These are phyloP conservation scores for Anabas testudineus DNA, from an alignment of 2,797 vertebrate genomes.

Conservation along the genomic window DNA sequence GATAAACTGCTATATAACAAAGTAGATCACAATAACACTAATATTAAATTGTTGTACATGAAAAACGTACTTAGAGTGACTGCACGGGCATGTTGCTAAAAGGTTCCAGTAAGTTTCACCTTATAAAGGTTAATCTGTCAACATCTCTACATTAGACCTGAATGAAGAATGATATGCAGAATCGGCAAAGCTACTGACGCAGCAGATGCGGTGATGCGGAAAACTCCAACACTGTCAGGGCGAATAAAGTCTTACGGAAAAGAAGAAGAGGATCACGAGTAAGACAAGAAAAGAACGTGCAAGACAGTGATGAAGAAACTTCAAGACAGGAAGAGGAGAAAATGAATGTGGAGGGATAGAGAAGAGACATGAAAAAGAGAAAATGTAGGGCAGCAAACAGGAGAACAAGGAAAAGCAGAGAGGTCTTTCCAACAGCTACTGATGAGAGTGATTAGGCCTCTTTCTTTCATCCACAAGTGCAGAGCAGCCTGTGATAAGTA, in stretches of 20 bases:
- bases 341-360: constrained; percentile 1
- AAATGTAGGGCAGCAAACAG: constrained; percentile 48
- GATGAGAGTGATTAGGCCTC: constrained; percentile 21
- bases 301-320: constrained; percentile 11
- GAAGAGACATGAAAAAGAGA: not conserved
- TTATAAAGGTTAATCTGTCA: too few relatives aligned
- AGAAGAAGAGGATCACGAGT: not conserved
- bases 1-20: too few relatives aligned
- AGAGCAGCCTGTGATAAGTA: constrained; percentile 10
- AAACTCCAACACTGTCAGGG: constrained; percentile 47
- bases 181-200: not conserved
- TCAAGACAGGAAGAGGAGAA: not conserved
- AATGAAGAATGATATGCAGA: too few relatives aligned
- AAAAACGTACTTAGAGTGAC: too few relatives aligned
- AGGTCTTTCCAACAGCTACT: constrained; percentile 3
- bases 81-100: too few relatives aligned
- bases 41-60: too few relatives aligned
- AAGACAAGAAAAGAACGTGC: constrained; percentile 11
- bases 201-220: constrained; percentile 42
- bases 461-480: constrained; percentile 32
- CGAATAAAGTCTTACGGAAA: constrained; percentile 26
- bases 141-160: too few relatives aligned
- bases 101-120: too few relatives aligned
- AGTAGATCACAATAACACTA: too few relatives aligned
- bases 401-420: constrained; percentile 10